Evolutionary conservation across 2,113 vertebrate species (phyloP).

Genomic region (Recurvirostra avosetta): DNA sequence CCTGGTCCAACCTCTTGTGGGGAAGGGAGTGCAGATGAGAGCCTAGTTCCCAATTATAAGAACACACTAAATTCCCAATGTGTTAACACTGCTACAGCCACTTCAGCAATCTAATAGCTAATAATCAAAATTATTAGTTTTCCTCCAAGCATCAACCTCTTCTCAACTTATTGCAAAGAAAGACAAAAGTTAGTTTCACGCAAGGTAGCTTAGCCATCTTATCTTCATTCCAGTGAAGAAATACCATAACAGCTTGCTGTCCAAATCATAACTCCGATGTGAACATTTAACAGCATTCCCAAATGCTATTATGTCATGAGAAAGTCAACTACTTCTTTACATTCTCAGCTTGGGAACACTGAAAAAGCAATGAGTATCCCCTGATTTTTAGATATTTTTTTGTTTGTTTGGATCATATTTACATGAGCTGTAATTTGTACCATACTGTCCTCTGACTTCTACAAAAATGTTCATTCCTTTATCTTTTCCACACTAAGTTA

Average conservation of each 20-base stretch:
- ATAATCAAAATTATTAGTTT: not conserved
- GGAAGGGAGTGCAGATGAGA: not conserved
- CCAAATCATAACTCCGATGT: not conserved
- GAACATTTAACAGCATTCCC: not conserved
- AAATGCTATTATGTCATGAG: not conserved
- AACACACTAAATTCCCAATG: not conserved
- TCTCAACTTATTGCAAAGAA: not conserved
- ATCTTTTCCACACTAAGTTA: not conserved
- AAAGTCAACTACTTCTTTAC: not conserved
- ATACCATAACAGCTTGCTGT: not conserved
- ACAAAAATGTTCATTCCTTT: not conserved
- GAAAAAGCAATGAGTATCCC: not conserved
- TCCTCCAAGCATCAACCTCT: not conserved
- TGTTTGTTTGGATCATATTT: not conserved
- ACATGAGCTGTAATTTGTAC: not conserved
- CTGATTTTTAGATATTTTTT: not conserved
- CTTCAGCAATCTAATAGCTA: not conserved
- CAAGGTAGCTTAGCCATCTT: not conserved
- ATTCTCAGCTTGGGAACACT: not conserved
- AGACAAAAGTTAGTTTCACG: not conserved
- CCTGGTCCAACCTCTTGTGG: not conserved
- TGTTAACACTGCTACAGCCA: not conserved
- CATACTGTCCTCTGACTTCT: not conserved
- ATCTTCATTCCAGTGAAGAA: not conserved
- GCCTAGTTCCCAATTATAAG: not conserved